Conservation (phyloP, 1,140 invertebrate species). For the Drosophila rhopaloa region DNA sequence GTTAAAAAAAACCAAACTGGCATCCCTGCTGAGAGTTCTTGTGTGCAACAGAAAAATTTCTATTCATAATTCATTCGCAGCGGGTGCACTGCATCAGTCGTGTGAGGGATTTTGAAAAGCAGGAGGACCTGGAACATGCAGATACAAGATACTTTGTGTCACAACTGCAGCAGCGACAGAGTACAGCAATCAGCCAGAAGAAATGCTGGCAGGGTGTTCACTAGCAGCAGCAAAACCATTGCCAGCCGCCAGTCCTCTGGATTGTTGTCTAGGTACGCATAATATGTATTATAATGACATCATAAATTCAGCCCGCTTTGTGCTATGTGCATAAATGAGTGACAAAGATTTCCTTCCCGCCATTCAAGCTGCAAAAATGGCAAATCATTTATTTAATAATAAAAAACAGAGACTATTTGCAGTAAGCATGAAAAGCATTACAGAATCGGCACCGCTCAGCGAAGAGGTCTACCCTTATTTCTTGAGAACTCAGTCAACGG, state of each 20-base stretch:
- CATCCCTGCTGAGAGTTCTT: slow-evolving; percentile 32
- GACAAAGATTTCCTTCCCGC: slow-evolving; percentile 45
- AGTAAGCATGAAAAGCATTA: slow-evolving; percentile 11
- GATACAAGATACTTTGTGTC: slow-evolving; percentile 79
- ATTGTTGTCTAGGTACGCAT: slow-evolving; percentile 73
- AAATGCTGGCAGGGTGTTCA: slow-evolving; percentile 56
- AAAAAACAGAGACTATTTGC: too few relatives aligned
- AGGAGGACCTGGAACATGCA: slow-evolving; percentile 45
- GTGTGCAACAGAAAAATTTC: slow-evolving; percentile 57
- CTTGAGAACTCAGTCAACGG: too few relatives aligned
- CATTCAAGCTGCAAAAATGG: slow-evolving; percentile 37
- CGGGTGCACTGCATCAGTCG: slow-evolving; percentile 1
- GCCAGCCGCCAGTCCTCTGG: slow-evolving; percentile 43
- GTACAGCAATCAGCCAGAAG: slow-evolving; percentile 68
- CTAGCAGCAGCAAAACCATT: slow-evolving; percentile 36
- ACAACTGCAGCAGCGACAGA: slow-evolving; percentile 57
- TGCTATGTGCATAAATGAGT: slow-evolving; percentile 40
- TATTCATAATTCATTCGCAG: slow-evolving; percentile 66
- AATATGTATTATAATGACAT: slow-evolving; percentile 81
- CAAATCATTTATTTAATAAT: slow-evolving; percentile 68
- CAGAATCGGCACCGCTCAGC: slow-evolving; percentile 23
- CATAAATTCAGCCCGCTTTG: slow-evolving; percentile 66
- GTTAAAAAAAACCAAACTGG: background rate
- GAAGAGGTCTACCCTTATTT: background rate
- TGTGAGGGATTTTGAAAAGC: background rate